Evolutionary conservation across 2,797 vertebrate genomes (phyloP).

Genomic region (Coranthus polyacanthus): DNA sequence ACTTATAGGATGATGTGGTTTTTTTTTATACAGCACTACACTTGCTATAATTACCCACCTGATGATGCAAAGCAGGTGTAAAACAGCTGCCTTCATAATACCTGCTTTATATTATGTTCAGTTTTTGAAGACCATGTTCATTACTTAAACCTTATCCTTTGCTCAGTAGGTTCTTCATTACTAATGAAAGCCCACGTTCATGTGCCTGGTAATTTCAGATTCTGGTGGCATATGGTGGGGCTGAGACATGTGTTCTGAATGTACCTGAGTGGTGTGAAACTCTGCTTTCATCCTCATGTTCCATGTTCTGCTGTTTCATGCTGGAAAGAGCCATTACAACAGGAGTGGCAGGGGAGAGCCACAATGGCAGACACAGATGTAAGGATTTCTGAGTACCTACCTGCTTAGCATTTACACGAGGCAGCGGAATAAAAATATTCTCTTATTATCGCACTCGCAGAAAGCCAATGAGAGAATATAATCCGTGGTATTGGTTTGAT

Average conservation of each 20-base stretch:
- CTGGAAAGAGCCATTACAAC: constrained; percentile 55
- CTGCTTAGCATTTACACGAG: constrained; percentile 51
- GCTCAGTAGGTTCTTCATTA: constrained; percentile 12
- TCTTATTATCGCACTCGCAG: constrained; percentile 50
- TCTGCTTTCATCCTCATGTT: constrained; percentile 54
- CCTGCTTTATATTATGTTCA: constrained; percentile 4
- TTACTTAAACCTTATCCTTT: constrained; percentile 13
- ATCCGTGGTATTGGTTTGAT: constrained; percentile 65
- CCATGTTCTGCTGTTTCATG: constrained; percentile 50
- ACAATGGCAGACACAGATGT: constrained; percentile 58
- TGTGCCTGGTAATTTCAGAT: constrained; percentile 44
- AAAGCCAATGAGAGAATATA: constrained; percentile 53
- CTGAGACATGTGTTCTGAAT: constrained; percentile 52
- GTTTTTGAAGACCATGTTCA: constrained; percentile 8
- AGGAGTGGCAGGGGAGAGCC: constrained; percentile 46
- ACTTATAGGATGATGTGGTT: neutral
- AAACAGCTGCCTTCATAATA: constrained; percentile 27
- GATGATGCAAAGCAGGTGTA: constrained; percentile 21
- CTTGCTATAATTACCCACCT: constrained; percentile 35
- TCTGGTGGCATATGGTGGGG: constrained; percentile 50
- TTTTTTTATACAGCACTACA: constrained; percentile 8
- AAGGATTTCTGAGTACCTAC: constrained; percentile 57
- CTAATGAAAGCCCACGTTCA: constrained; percentile 24
- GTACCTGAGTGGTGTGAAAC: constrained; percentile 50
- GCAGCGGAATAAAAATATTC: constrained; percentile 55